These are phyloP conservation scores for Lindbergichthys nudifrons DNA, from an alignment of 2,797 vertebrate species.

Conservation along the genomic window DNA sequence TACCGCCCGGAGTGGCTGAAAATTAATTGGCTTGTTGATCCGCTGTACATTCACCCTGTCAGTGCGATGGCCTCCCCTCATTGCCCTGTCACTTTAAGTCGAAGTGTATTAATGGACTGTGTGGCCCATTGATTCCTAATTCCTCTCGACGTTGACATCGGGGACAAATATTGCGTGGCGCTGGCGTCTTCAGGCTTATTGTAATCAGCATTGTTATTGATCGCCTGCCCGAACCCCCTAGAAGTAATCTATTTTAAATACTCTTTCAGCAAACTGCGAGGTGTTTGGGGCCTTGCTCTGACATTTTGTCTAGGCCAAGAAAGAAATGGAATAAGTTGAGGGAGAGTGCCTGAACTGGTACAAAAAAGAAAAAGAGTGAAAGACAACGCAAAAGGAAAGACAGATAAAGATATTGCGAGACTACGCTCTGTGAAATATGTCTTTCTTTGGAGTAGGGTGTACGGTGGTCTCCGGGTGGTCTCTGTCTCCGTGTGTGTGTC, in stretches of 20 bases:
- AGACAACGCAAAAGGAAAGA: conserved; percentile 16
- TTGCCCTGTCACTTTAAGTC: conserved; percentile 81
- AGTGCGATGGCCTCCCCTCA: conserved; percentile 67
- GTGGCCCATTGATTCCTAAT: conserved; percentile 96
- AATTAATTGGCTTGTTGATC: conserved; percentile 80
- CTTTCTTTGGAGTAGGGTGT: conserved; percentile 32
- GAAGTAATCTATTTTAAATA: conserved; percentile 95
- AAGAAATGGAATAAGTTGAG: conserved; percentile 16
- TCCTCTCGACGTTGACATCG: conserved; percentile 85
- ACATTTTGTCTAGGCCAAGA: conserved; percentile 70
- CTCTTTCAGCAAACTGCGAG: conserved; percentile 74
- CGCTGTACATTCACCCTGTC: conserved; percentile 61
- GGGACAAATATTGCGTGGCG: conserved; percentile 88
- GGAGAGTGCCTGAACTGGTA: conserved; percentile 16
- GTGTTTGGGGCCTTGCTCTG: conserved; percentile 62
- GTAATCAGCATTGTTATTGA: conserved; percentile 93
- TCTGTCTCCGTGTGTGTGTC: conserved; percentile 41
- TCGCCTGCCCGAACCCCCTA: conserved; percentile 82
- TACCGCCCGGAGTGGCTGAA: conserved; percentile 66
- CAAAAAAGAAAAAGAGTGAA: not conserved
- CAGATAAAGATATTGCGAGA: conserved; percentile 46
- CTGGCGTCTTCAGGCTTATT: conserved; percentile 87
- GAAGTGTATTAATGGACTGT: conserved; percentile 91
- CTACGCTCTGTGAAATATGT: conserved; percentile 38
- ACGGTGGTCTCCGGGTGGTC: conserved; percentile 69